Base-by-base conservation (phyloP, 2,113 vertebrate genomes). In the Seriola aureovittata region DNA sequence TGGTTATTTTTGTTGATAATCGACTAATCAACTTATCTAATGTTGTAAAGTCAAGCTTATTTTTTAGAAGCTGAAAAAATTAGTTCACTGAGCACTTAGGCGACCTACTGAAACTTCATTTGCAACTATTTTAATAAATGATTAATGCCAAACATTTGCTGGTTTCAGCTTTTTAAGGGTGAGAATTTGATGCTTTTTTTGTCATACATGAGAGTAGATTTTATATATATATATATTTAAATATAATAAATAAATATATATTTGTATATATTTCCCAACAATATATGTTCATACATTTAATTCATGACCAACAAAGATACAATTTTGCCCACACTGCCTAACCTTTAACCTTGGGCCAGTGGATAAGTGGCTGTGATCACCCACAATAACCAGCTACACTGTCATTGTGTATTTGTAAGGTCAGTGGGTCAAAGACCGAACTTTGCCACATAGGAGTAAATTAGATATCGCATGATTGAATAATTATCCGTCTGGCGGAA, bases 391-490 rank as follows among this genome's bases (percentile, higher is more conserved):
- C 19, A 78, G 42, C 17, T 36, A 12, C 25, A 60, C 12, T 36
- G n/a, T 55, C 19, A 57, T 3, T 36, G 13, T 40, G 40, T 46
- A 17, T 8, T 64, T 64, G 42, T 65, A 25, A 62, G 54, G 64
- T 86, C 58, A 68, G 13, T 29, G 36, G 57, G 76, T 81, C 65
- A 74, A 52, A 23, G 70, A 59, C 57, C 69, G 81, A 81, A 81
- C 71, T 87, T 80, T 67, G 52, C 9, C 75, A 75, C 34, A 52
- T 29, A 36, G 66, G 52, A 84, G 86, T 71, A 84, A 85, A 93
- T 88, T 75, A 80, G 76, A 74, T 48, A 32, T 55, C 34, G 40
- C n/a, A 68, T 69, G 14, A 84, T 57, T 14, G 4, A 73, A 64
- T 32, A 48, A 46, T 78, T 40, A 62, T 64, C 59, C 89, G 75